A percentile compares a stretch with the other conserved stretches of the same genome.
Conservation (phyloP, 1,140 invertebrate species). For the Yoshiicerus persimilis region DNA sequence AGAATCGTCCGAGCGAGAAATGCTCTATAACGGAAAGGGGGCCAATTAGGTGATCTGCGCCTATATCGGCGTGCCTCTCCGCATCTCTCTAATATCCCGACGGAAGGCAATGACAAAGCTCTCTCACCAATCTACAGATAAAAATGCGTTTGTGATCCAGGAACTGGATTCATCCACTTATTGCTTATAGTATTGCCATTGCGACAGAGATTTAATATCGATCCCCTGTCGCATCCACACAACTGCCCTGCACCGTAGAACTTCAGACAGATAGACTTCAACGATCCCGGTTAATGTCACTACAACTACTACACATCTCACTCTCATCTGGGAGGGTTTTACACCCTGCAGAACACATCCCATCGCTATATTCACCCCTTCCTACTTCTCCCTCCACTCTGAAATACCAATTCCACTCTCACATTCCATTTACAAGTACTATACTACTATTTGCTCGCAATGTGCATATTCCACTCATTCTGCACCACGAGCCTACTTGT, state of each 20-base stretch:
- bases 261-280: not conserved
- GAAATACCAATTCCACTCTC: not conserved
- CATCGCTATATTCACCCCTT: not conserved
- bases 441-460: too few species aligned
- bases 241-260: not conserved
- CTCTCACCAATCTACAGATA: not conserved
- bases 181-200: too few species aligned
- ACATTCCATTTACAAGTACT: too few species aligned
- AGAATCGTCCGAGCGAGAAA: conserved; percentile 24
- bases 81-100: not conserved
- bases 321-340: conserved; percentile 7
- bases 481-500: too few species aligned
- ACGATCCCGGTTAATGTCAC: not conserved
- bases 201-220: not conserved
- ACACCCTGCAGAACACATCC: not conserved
- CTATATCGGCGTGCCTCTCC: not conserved
- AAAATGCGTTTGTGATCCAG: not conserved
- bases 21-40: not conserved
- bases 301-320: not conserved
- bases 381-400: not conserved
- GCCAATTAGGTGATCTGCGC: not conserved
- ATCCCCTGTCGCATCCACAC: not conserved
- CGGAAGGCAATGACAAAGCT: not conserved
- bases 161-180: not conserved
- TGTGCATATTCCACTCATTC: too few species aligned